phyloP scores from a whole-genome alignment of 2,888 invertebrate species.

The Cantharis rufa region DNA sequence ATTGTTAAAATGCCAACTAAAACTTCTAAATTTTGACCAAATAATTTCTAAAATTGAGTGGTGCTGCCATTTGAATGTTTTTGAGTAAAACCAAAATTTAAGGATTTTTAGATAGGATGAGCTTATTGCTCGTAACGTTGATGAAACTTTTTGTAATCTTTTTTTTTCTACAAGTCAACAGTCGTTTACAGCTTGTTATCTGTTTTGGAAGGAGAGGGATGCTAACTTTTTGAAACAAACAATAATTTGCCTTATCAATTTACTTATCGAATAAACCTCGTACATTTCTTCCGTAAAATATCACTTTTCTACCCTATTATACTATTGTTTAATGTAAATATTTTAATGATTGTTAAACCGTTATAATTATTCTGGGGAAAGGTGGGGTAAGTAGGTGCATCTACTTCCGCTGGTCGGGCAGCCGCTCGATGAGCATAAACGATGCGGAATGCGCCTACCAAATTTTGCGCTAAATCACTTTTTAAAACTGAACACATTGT shows the following conservation, averaged over 20 bases:
- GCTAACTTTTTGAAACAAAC: no score
- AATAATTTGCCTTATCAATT: neutral
- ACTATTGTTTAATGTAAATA: neutral
- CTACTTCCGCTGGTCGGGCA: neutral
- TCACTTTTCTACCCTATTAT: neutral
- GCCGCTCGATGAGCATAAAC: neutral
- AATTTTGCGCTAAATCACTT: conserved; percentile 11
- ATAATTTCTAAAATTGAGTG: neutral
- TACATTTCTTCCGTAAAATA: neutral
- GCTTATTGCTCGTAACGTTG: neutral
- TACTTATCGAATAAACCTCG: neutral
- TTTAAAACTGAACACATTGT: conserved; percentile 8
- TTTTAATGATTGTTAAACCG: neutral
- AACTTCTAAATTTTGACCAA: neutral
- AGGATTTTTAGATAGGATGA: neutral
- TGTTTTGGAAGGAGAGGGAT: no score
- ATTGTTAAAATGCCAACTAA: neutral
- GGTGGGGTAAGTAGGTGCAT: neutral
- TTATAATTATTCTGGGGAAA: neutral
- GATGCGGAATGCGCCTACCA: neutral
- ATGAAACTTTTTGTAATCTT: neutral
- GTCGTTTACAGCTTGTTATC: no score
- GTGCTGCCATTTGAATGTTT: neutral
- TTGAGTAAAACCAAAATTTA: neutral
- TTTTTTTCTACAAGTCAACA: neutral